A percentile compares a stretch with the other conserved stretches of the same genome.
These are phyloP conservation scores for Anorthoa munda DNA, from an alignment of 2,888 invertebrate species.

Conservation along the genomic window DNA sequence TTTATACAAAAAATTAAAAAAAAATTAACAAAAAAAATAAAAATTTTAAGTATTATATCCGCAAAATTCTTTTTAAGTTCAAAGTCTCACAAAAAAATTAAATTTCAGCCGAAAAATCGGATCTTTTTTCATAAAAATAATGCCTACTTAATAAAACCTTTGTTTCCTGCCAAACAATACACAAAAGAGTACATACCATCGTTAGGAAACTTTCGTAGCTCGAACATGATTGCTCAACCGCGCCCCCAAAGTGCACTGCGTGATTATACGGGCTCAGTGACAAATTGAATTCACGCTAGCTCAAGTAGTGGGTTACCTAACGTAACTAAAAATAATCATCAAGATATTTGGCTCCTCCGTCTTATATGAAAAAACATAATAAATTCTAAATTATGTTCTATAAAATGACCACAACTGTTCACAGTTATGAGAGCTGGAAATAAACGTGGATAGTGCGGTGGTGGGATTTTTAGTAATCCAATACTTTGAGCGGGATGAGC, in stretches of 20 bases:
- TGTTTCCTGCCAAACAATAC: conserved; percentile 16
- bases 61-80: conserved; percentile 23
- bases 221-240: conserved; percentile 56
- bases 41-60: neutral
- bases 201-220: conserved; percentile 34
- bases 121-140: neutral
- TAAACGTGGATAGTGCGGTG: conserved; percentile 62
- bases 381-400: conserved; percentile 79
- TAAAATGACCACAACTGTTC: conserved; percentile 77
- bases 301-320: conserved; percentile 60
- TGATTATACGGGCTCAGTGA: conserved; percentile 46
- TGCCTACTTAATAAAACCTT: neutral
- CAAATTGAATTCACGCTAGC: conserved; percentile 59
- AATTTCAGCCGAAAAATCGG: neutral
- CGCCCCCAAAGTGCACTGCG: conserved; percentile 59
- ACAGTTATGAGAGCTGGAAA: conserved; percentile 71
- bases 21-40: too few species aligned
- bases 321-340: conserved; percentile 67
- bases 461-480: conserved; percentile 59
- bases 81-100: conserved; percentile 22
- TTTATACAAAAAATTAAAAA: fast-evolving
- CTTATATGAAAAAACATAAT: conserved; percentile 81
- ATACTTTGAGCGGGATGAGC: conserved; percentile 54
- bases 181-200: conserved; percentile 58
- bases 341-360: conserved; percentile 79